A percentile compares a stretch with the other conserved stretches of the same genome.
phyloP scores from a whole-genome alignment of 2,113 vertebrate genomes.

The Hippocampus guttulatus region DNA sequence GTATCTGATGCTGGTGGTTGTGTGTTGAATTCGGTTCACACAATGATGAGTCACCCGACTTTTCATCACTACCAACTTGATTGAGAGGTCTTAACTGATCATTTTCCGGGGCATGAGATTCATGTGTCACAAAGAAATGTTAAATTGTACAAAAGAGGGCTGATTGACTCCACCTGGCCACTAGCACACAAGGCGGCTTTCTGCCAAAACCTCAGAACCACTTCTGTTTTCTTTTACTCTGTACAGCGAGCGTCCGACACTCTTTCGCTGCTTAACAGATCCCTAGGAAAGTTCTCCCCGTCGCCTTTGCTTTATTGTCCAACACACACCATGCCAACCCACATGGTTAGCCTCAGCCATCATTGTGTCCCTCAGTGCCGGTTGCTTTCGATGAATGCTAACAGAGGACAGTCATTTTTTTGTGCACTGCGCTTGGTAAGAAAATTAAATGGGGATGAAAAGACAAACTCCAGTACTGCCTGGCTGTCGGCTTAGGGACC shows the following conservation, averaged over 20 bases:
- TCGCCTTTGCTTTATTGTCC: constrained; percentile 43
- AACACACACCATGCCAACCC: constrained; percentile 30
- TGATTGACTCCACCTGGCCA: constrained; percentile 49
- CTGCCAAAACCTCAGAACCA: constrained; percentile 43
- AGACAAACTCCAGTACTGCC: not conserved
- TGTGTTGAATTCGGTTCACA: not conserved
- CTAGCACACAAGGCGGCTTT: constrained; percentile 27
- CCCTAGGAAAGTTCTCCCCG: constrained; percentile 48
- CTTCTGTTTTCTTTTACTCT: constrained; percentile 51
- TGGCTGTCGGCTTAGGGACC: not conserved
- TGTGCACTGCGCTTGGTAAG: constrained; percentile 19
- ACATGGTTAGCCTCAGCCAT: constrained; percentile 16
- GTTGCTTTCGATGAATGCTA: constrained; percentile 32
- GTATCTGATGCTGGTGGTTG: not conserved
- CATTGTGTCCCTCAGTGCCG: constrained; percentile 22
- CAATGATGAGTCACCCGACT: not conserved
- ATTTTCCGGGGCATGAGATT: constrained; percentile 14
- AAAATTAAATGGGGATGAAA: constrained; percentile 9
- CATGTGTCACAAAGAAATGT: constrained; percentile 14
- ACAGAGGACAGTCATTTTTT: constrained; percentile 17
- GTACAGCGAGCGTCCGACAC: constrained; percentile 21
- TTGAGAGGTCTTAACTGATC: not conserved
- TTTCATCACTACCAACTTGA: not conserved
- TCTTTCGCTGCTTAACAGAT: constrained; percentile 41
- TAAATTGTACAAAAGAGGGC: not conserved